Evolutionary conservation across 2,888 invertebrate genomes (phyloP), one percentile per base, ranked within the genome.

Genomic region (Hyppa rectilinea): DNA sequence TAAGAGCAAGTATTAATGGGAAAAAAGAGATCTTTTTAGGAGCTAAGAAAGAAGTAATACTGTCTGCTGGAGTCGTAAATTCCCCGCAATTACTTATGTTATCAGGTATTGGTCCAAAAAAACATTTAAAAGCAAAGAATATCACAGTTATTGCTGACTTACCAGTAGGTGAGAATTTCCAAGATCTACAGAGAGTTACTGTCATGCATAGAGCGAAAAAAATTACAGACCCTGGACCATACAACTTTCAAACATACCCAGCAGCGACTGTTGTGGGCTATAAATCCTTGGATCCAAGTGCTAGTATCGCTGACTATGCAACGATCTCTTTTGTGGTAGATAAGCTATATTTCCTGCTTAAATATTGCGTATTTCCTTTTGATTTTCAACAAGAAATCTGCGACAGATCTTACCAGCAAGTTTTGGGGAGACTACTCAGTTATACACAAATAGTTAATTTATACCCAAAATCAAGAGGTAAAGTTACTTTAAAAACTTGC

Each of bases 81-180:
- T 90, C 94, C 0, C 92, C 95, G 0, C 91, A 94, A 72, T 78
- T 96, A 2, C 84, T 96, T 0, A 90, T 94, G 88, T 78, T 94
- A 0, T 95, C 95, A 2, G 95, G 95, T 2, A 82, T 96, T 0
- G 95, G 95, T 2, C 94, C 93, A 0, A 86, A 77, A 26, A 75
- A 87, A 1, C 88, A 93, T 47, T 74, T 94, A 0, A 49, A 72
- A 17, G 73, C 85, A 2, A 84, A 89, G 2, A 87, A 87, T 1
- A 92, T 95, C 5, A 56, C 83, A 0, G 83, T 92, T 0, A 69
- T 93, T 9, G 77, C 87, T n/a, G 88, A 95, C 66, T 83, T 91
- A 5, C 88, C 92, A 0, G 95, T 95, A 0, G 95, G 95, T 0
- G 72, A 86, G 34, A 94, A 95, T 80, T 59, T 67, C 9, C 60